Evolutionary conservation across 2,113 vertebrate species (phyloP).

Genomic region (Arvicanthis niloticus): DNA sequence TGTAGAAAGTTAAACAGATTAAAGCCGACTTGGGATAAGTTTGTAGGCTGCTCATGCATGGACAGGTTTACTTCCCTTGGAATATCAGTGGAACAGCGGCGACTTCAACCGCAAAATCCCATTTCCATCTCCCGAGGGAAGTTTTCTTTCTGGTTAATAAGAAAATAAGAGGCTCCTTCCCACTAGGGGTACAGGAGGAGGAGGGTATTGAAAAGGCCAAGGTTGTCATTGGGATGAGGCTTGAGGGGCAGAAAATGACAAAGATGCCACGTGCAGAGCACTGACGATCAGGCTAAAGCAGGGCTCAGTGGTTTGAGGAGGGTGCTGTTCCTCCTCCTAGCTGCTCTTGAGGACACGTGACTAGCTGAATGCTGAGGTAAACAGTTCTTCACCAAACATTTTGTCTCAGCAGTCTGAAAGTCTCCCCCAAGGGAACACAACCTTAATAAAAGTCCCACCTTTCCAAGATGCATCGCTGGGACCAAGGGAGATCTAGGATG

Average conservation of each 20-base stretch:
- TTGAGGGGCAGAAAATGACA: accelerated
- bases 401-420: neutral
- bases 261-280: neutral
- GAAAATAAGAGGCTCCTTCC: neutral
- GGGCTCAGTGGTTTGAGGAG: accelerated
- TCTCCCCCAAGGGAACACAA: neutral
- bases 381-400: neutral
- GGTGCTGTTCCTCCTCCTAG: neutral
- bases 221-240: accelerated
- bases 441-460: neutral
- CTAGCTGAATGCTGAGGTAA: neutral
- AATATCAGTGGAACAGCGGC: neutral
- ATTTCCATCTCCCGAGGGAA: neutral
- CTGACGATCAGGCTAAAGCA: accelerated
- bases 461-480: neutral
- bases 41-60: neutral
- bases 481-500: neutral
- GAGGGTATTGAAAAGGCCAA: neutral
- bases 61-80: neutral
- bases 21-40: neutral
- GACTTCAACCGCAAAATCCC: neutral
- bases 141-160: neutral
- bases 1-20: neutral
- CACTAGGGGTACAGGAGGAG: neutral
- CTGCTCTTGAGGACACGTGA: neutral